Evolutionary conservation across 2,888 invertebrate species (phyloP).

Genomic region (Amblyjoppa proteus): DNA sequence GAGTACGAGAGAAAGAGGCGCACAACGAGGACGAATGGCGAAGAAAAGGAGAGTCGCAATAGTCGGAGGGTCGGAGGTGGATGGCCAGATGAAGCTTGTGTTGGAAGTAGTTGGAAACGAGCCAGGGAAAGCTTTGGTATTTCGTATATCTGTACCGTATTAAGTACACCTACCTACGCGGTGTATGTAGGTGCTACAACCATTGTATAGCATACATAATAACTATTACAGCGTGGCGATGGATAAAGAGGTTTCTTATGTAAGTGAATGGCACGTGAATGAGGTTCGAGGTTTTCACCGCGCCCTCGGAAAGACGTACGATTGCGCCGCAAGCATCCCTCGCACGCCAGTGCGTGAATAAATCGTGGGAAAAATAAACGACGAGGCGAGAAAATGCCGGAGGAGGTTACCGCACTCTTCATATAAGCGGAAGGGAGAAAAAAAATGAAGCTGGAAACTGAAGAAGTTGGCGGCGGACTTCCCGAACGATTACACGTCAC

Average conservation of each 20-base stretch:
- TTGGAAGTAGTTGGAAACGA: neutral
- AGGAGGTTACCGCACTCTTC: neutral
- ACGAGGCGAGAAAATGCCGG: conserved; percentile 36
- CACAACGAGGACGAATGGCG: neutral
- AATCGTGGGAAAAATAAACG: conserved; percentile 57
- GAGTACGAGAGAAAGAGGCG: neutral
- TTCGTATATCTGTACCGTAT: conserved; percentile 10
- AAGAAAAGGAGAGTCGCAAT: conserved; percentile 15
- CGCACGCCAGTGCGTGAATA: conserved; percentile 49
- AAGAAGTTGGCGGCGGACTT: conserved; percentile 18
- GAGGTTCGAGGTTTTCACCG: conserved; percentile 56
- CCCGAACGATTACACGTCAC: conserved; percentile 57
- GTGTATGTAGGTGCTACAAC: conserved; percentile 5
- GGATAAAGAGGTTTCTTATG: conserved; percentile 59
- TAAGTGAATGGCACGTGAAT: conserved; percentile 59
- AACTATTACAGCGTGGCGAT: conserved; percentile 38
- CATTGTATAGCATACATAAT: conserved; percentile 18
- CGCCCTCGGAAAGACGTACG: conserved; percentile 50
- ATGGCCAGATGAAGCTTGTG: conserved; percentile 19
- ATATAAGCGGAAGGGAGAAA: neutral
- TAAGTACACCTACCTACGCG: neutral
- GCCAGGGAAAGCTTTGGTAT: conserved; percentile 7
- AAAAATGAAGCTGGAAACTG: conserved; percentile 25
- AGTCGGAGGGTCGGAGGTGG: neutral
- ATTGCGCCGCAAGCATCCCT: conserved; percentile 7